Evolutionary conservation across 2,888 invertebrate species (phyloP).

Genomic region (Crioceris asparagi): DNA sequence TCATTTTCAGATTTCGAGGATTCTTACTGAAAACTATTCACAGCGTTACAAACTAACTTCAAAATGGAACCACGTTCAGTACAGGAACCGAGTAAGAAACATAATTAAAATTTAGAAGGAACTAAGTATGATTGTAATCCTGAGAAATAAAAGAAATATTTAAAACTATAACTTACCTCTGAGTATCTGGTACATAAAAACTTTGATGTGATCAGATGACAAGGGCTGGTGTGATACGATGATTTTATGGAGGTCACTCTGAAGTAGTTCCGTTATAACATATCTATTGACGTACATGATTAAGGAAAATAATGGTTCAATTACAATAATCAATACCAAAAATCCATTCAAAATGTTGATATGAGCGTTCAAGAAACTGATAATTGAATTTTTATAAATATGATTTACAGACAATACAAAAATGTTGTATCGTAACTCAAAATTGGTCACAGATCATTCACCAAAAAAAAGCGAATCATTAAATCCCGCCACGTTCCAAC

Average conservation of each 20-base stretch:
- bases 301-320: conserved; percentile 18
- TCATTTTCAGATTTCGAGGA: too few relatives aligned
- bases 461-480: too few relatives aligned
- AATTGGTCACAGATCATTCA: too few relatives aligned
- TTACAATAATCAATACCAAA: too few relatives aligned
- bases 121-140: not conserved
- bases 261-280: conserved; percentile 98
- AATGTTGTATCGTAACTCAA: too few relatives aligned
- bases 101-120: not conserved
- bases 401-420: too few relatives aligned
- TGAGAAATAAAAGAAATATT: not conserved
- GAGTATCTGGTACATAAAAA: conserved; percentile 99
- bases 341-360: too few relatives aligned
- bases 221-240: conserved; percentile 99
- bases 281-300: conserved; percentile 55
- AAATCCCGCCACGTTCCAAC: too few relatives aligned
- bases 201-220: conserved; percentile 99
- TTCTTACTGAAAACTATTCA: too few relatives aligned
- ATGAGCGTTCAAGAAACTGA: not conserved
- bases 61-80: not conserved
- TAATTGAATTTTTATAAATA: not conserved
- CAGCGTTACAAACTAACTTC: not conserved
- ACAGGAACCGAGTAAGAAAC: not conserved
- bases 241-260: conserved; percentile 99
- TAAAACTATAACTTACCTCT: conserved; percentile 60